These are phyloP conservation scores for Erynnis tages DNA, from an alignment of 2,888 invertebrate genomes.

Conservation along the genomic window DNA sequence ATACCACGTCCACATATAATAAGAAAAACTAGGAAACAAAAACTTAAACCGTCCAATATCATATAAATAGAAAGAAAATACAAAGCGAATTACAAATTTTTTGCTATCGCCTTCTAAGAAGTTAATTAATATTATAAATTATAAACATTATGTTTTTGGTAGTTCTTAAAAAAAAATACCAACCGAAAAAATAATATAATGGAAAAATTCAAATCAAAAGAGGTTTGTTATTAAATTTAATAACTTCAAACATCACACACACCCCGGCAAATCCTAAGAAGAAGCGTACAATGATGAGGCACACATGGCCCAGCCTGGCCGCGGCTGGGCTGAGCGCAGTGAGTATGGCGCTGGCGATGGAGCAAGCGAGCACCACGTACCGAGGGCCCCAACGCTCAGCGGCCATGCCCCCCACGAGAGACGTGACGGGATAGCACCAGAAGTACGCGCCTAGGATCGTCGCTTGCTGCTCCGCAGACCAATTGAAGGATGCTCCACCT, in stretches of 20 bases:
- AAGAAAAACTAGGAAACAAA: no score
- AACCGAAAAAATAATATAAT: no score
- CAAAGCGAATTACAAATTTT: no score
- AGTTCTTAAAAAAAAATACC: no score
- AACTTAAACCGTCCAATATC: no score
- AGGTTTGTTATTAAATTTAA: no score
- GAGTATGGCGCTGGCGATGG: conserved; percentile 74
- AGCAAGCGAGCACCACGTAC: conserved; percentile 79
- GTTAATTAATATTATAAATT: no score
- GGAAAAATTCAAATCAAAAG: no score
- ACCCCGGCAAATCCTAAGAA: conserved; percentile 84
- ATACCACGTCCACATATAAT: no score
- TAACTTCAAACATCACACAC: conserved; percentile 43
- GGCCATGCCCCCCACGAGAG: conserved; percentile 84
- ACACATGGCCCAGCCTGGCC: conserved; percentile 78
- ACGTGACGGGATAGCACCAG: conserved; percentile 86
- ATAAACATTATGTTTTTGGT: no score
- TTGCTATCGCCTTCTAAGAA: no score
- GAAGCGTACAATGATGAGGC: conserved; percentile 81
- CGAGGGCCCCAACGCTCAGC: conserved; percentile 85
- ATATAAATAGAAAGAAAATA: no score
- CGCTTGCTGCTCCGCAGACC: conserved; percentile 84
- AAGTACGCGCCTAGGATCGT: conserved; percentile 85
- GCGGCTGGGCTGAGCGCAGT: conserved; percentile 83
- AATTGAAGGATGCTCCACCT: conserved; percentile 62